A percentile compares a stretch with the other conserved stretches of the same genome.
Conservation (phyloP, 2,888 invertebrate species). For the Drosophila tripunctata region DNA sequence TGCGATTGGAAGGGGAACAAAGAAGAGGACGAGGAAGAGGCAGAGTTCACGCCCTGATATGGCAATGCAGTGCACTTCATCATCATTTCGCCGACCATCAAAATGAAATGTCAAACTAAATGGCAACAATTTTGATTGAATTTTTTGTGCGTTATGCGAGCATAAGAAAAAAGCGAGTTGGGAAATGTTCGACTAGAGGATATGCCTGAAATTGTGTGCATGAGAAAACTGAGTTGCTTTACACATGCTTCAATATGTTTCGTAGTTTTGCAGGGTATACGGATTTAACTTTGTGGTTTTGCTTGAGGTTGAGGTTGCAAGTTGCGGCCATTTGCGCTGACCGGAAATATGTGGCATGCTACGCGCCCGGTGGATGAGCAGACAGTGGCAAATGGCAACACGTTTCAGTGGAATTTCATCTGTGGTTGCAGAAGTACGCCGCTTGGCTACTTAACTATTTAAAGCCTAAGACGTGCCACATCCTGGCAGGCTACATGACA, state of each 20-base stretch:
- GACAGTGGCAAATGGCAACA: constrained; percentile 53
- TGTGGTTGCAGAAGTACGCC: constrained; percentile 31
- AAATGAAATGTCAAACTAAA: constrained; percentile 79
- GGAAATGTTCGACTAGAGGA: background rate
- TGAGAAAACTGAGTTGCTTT: too few relatives aligned
- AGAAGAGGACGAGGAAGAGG: background rate
- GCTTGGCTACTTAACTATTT: constrained; percentile 61
- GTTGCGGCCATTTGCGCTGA: constrained; percentile 29
- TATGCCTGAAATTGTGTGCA: background rate
- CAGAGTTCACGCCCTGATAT: constrained; percentile 46
- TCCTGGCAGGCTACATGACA: constrained; percentile 45
- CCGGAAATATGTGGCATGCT: constrained; percentile 43
- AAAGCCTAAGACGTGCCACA: constrained; percentile 58
- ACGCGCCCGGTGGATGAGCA: background rate
- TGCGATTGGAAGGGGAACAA: too few relatives aligned
- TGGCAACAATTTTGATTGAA: constrained; percentile 81
- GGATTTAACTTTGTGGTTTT: constrained; percentile 31
- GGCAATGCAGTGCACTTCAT: constrained; percentile 60
- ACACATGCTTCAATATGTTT: too few relatives aligned
- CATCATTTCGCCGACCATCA: constrained; percentile 73
- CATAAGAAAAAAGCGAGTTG: background rate
- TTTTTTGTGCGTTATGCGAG: constrained; percentile 45
- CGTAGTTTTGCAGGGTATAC: constrained; percentile 13
- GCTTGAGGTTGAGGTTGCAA: constrained; percentile 22
- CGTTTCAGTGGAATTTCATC: constrained; percentile 47